These are phyloP conservation scores for Esperia sulphurella DNA, from an alignment of 2,888 invertebrate genomes.

Conservation along the genomic window DNA sequence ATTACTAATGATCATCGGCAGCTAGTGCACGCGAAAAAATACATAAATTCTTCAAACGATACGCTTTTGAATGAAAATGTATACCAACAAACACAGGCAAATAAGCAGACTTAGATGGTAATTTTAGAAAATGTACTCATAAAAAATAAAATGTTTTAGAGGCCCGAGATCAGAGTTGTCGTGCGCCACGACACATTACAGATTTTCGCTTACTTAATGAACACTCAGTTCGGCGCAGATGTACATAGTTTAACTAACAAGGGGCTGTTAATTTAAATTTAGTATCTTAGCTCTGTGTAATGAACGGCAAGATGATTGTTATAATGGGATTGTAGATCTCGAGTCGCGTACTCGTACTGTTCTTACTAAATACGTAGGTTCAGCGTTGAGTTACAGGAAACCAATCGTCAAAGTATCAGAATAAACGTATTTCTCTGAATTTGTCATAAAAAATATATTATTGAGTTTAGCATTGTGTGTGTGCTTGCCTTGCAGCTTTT, in stretches of 20 bases:
- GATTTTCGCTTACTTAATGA: constrained; percentile 64
- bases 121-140: too few species aligned
- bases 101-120: neutral
- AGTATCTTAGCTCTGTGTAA: constrained; percentile 72
- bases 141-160: too few species aligned
- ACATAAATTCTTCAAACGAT: too few species aligned
- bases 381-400: neutral
- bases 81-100: neutral
- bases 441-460: too few species aligned
- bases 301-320: constrained; percentile 76
- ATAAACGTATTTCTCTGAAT: too few species aligned
- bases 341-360: constrained; percentile 4
- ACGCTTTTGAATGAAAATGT: too few species aligned
- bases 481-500: too few species aligned
- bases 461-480: too few species aligned
- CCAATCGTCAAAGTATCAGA: neutral
- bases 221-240: constrained; percentile 54
- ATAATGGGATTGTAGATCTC: constrained; percentile 62
- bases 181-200: constrained; percentile 20
- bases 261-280: constrained; percentile 78
- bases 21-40: too few species aligned
- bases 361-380: neutral
- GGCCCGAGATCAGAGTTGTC: neutral
- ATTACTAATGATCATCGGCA: too few species aligned
- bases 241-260: constrained; percentile 72